phyloP scores from a whole-genome alignment of 2,113 vertebrate genomes.

The Terrapene triunguis region DNA sequence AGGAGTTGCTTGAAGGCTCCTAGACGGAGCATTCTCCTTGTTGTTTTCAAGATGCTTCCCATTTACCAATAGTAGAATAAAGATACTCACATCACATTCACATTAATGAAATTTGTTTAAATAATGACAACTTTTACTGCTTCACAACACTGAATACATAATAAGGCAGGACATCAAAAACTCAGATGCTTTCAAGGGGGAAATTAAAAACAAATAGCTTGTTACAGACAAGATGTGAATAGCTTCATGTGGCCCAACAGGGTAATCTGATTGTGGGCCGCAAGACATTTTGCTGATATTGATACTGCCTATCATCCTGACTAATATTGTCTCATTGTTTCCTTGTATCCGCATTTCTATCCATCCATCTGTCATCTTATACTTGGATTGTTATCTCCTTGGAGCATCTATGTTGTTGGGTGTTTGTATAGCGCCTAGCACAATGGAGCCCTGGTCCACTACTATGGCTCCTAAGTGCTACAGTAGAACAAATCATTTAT shows the following conservation, averaged over 20 bases:
- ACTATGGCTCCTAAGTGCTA: no score
- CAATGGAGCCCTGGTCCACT: no score
- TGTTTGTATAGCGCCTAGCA: no score
- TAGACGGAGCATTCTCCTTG: neutral
- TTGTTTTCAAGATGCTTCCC: neutral
- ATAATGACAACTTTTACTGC: neutral
- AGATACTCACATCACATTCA: neutral
- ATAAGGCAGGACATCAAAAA: neutral
- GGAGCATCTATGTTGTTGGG: neutral
- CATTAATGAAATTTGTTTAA: neutral
- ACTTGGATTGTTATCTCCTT: neutral
- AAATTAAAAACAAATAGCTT: neutral
- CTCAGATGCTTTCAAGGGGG: neutral
- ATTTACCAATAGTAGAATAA: neutral
- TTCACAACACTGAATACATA: accelerated
- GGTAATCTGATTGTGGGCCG: no score
- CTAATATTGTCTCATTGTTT: neutral
- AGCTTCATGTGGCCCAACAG: neutral
- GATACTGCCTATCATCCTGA: no score
- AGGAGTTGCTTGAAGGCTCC: neutral
- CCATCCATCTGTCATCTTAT: neutral
- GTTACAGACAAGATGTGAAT: neutral
- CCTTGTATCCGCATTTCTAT: neutral
- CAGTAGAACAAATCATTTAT: no score
- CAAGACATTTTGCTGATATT: no score